These are phyloP conservation scores for Cryptomyrus ogoouensis DNA, from an alignment of 2,113 vertebrate species.

Conservation along the genomic window DNA sequence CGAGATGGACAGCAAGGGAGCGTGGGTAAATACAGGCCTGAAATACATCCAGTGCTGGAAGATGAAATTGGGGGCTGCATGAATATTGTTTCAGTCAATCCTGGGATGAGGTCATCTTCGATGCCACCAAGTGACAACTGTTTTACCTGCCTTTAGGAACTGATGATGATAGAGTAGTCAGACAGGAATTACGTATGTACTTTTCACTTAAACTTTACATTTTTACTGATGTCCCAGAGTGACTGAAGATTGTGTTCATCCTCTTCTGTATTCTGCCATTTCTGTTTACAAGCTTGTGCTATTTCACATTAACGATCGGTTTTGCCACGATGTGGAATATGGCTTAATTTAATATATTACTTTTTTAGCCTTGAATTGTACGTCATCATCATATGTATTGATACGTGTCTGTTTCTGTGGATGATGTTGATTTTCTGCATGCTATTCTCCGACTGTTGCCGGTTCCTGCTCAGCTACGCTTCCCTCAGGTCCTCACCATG, in stretches of 20 bases:
- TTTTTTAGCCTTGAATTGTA: not conserved
- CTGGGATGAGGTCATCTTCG: not conserved
- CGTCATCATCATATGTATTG: not conserved
- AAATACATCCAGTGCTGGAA: not conserved
- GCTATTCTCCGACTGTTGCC: not conserved
- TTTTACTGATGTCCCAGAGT: not conserved
- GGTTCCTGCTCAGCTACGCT: not conserved
- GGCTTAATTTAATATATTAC: not conserved
- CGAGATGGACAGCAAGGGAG: not conserved
- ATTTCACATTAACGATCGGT: not conserved
- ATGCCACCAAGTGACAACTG: not conserved
- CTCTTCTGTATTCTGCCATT: not conserved
- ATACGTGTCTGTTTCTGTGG: not conserved
- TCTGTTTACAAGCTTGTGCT: not conserved
- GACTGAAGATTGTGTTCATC: not conserved
- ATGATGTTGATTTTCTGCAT: not conserved
- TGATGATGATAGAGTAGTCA: not conserved
- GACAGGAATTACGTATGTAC: not conserved
- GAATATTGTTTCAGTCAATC: not conserved
- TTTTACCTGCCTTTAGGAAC: not conserved
- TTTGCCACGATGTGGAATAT: not conserved
- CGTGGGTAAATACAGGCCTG: not conserved
- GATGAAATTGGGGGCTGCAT: not conserved
- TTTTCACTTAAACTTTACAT: not conserved
- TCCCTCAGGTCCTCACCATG: not conserved